Evolutionary conservation across 2,113 vertebrate species (phyloP), one percentile per base, ranked within the genome.

Genomic region (Tonatia bakeri): DNA sequence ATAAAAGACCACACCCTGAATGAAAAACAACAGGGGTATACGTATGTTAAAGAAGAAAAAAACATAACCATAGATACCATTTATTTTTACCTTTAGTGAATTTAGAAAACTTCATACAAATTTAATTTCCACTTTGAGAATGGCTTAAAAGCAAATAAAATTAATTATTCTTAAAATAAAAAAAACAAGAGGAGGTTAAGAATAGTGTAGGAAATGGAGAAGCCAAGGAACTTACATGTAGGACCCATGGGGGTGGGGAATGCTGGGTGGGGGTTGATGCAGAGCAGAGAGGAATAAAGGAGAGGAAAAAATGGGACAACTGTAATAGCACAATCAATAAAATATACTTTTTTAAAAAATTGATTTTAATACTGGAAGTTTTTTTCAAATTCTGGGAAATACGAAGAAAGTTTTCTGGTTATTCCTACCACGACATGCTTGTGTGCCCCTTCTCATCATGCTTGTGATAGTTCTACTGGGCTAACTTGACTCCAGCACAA

Each of bases 1-100:
- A 52, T 16, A 77, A 97, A 95, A 84, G 31, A 95, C 72, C 17
- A 75, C n/a, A 85, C 54, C 65, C 47, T 52, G 36, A 90, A 87
- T 26, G 94, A 52, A 84, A 77, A 95, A 75, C 52, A 85, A 19
- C 43, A 76, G 28, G 65, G 15, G 36, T 84, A 81, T 56, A 65
- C 10, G 31, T 81, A 40, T 80, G 24, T 73, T 92, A 86, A 87
- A 88, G 64, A 93, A 93, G 79, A 94, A 64, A 33, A 12, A 7
- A 43, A n/a, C 36, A 45, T 67, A 61, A 47, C 47, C 10, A 20
- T 77, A 52, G 20, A 52, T 4, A 56, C 26, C 50, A 31, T 69
- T 94, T 77, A 93, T 82, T 38, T 52, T n/a, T 31, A 70, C 13
- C 12, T 76, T 80, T 64, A 56, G 43, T n/a, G 28, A 77, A 61